A percentile compares a stretch with the other conserved stretches of the same genome.
Evolutionary conservation across 37 sponge, comb jelly and placozoan species (phyloP).

Genomic region (Beroe ovata): DNA sequence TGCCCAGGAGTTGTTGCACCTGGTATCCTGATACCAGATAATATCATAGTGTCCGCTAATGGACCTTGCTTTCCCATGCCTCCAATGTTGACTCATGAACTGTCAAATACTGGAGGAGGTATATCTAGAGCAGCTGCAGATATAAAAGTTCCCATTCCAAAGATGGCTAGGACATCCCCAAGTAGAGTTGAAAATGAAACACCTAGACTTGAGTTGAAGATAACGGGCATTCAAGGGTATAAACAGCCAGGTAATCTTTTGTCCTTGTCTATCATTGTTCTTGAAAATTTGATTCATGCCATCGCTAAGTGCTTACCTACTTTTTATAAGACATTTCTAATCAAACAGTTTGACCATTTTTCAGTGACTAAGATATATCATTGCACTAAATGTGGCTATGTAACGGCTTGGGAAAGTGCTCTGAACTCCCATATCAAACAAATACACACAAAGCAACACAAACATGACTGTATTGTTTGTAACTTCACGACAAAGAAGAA

Average conservation of each 20-base stretch:
- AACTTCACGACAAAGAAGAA: slow-evolving; percentile 17
- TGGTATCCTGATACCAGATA: not conserved
- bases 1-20: not conserved
- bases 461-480: slow-evolving; percentile 30
- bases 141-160: not conserved
- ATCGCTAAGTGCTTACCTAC: no score
- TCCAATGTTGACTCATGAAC: no score
- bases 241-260: slow-evolving; percentile 67
- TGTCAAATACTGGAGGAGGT: not conserved
- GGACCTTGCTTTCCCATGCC: no score
- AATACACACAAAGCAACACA: not conserved
- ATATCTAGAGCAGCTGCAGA: not conserved
- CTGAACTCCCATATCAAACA: slow-evolving; percentile 41
- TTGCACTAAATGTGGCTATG: slow-evolving; percentile 54
- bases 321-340: not conserved
- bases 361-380: slow-evolving; percentile 55
- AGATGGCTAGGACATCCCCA: not conserved
- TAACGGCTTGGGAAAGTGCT: slow-evolving; percentile 55
- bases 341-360: not conserved
- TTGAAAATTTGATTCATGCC: no score
- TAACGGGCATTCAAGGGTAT: slow-evolving; percentile 26
- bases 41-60: not conserved
- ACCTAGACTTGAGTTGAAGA: slow-evolving; percentile 1
- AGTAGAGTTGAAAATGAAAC: not conserved
- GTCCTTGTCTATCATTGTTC: no score